These are phyloP conservation scores for Altica lythri DNA, from an alignment of 2,888 invertebrate genomes.

Conservation along the genomic window DNA sequence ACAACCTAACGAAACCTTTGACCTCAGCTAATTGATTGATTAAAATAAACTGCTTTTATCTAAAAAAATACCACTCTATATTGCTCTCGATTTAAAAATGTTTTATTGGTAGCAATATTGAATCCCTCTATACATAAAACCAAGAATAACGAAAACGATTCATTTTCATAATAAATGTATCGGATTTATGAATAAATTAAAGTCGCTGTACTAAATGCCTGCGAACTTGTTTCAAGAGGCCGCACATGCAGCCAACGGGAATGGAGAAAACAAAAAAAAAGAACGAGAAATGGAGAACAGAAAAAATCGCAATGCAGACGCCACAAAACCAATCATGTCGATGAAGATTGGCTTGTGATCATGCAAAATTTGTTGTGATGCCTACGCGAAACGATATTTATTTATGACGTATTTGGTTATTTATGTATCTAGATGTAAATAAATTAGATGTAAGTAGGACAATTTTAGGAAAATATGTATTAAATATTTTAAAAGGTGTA, in stretches of 20 bases:
- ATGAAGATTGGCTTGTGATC: constrained; percentile 7
- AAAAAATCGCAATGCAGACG: background rate
- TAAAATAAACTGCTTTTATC: too few species aligned
- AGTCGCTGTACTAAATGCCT: constrained; percentile 1
- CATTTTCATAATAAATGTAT: constrained; percentile 50
- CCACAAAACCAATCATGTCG: constrained; percentile 5
- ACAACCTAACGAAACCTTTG: too few species aligned
- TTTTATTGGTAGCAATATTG: background rate
- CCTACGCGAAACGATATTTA: constrained; percentile 1
- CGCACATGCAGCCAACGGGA: background rate
- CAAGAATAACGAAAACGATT: constrained; percentile 46
- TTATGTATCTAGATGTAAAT: too few species aligned
- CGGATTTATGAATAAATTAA: constrained; percentile 49
- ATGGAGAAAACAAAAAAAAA: background rate
- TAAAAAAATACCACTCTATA: background rate
- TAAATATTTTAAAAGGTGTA: too few species aligned
- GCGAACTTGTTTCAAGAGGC: constrained; percentile 1
- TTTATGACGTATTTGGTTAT: too few species aligned
- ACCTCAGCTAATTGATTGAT: too few species aligned
- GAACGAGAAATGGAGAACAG: background rate
- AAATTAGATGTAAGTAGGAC: too few species aligned
- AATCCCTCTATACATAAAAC: constrained; percentile 37
- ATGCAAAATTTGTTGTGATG: constrained; percentile 5
- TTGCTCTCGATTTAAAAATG: background rate
- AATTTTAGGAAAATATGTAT: too few species aligned